These are phyloP conservation scores for Irena cyanogastra DNA, from an alignment of 2,113 vertebrate species.

Conservation along the genomic window DNA sequence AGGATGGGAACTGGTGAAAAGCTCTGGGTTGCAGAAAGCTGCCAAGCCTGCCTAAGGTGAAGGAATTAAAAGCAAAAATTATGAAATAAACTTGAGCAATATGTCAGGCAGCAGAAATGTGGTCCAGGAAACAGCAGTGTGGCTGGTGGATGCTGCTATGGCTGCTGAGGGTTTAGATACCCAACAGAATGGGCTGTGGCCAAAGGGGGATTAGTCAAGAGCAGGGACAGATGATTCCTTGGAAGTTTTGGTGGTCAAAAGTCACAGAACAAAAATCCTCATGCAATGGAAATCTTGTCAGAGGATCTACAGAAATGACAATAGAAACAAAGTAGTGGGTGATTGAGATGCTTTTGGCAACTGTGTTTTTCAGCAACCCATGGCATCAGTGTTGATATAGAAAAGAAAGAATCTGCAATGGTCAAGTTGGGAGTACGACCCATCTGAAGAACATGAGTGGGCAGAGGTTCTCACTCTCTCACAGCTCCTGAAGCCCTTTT, in stretches of 20 bases:
- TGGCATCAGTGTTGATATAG: not conserved
- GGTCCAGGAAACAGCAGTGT: not conserved
- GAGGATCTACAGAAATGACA: not conserved
- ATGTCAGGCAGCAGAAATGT: not conserved
- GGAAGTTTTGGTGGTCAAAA: not conserved
- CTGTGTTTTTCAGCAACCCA: not conserved
- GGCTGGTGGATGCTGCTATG: not conserved
- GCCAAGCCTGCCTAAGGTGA: not conserved
- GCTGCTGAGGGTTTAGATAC: not conserved
- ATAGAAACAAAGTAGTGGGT: not conserved
- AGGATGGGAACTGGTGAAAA: not conserved
- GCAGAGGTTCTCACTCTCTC: not conserved
- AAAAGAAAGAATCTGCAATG: not conserved
- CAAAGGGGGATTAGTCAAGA: not conserved
- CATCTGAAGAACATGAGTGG: not conserved
- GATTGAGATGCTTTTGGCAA: not conserved
- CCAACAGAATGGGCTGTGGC: not conserved
- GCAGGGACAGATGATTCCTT: not conserved
- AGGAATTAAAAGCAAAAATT: not conserved
- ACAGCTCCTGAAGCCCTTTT: not conserved
- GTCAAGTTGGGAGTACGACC: not conserved
- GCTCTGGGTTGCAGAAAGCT: not conserved
- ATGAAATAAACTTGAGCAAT: not conserved
- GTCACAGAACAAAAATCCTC: not conserved
- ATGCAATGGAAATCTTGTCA: not conserved